phyloP scores from a whole-genome alignment of 2,113 vertebrate species.

The Muscicapa adusta region DNA sequence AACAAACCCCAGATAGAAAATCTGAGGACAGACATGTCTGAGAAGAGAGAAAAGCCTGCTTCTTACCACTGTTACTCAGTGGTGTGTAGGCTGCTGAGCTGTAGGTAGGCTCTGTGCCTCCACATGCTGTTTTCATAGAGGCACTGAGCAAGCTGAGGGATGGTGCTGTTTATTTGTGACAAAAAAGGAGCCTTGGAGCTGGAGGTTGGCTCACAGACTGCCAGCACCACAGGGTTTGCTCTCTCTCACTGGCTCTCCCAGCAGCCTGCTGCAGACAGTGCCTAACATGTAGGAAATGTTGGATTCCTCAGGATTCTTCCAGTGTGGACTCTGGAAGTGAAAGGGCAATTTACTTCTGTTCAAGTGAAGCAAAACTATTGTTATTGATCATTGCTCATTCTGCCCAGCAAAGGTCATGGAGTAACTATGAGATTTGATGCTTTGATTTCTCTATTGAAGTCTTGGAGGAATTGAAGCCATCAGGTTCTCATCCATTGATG shows the following conservation, averaged over 20 bases:
- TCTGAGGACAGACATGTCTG: not conserved
- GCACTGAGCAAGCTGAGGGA: slow-evolving; percentile 20
- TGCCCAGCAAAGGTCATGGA: not conserved
- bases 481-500: not conserved
- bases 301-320: not conserved
- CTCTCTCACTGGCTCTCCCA: not conserved
- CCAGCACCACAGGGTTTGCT: not conserved
- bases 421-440: not conserved
- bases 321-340: not conserved
- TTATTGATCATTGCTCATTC: accelerated
- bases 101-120: slow-evolving; percentile 24
- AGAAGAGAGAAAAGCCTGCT: not conserved
- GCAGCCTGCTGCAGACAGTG: not conserved
- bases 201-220: slow-evolving; percentile 15
- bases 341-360: not conserved
- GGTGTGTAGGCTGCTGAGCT: slow-evolving; percentile 30
- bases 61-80: not conserved
- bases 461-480: not conserved
- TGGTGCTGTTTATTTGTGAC: slow-evolving; percentile 32
- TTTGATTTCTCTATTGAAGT: not conserved
- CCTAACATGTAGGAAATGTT: not conserved
- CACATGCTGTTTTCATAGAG: slow-evolving; percentile 33
- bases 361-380: not conserved
- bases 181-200: slow-evolving; percentile 4
- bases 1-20: not conserved